Evolutionary conservation across 2,888 invertebrate species (phyloP).

Genomic region (Plagiodera versicolora): DNA sequence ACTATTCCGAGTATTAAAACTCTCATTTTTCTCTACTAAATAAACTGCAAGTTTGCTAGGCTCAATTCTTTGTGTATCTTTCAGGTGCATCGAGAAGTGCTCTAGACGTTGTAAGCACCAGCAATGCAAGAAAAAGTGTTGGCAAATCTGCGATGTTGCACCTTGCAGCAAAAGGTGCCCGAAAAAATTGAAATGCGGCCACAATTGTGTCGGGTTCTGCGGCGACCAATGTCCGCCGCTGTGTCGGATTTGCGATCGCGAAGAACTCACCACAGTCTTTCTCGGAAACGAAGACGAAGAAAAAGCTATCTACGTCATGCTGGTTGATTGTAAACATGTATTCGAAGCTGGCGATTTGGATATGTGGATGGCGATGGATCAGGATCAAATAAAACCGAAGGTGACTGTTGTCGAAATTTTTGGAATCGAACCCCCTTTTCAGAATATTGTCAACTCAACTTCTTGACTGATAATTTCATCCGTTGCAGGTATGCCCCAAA

Average conservation of each 20-base stretch:
- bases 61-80: no score
- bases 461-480: neutral
- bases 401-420: conserved; percentile 1
- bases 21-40: no score
- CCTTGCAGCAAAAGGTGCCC: conserved; percentile 57
- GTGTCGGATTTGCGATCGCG: conserved; percentile 38
- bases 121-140: conserved; percentile 56
- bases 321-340: conserved; percentile 42
- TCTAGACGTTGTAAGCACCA: conserved; percentile 56
- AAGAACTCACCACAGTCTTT: conserved; percentile 46
- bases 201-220: conserved; percentile 70
- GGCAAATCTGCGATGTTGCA: conserved; percentile 54
- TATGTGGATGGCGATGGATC: conserved; percentile 36
- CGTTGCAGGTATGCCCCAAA: conserved; percentile 22
- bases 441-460: no score
- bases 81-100: conserved; percentile 48
- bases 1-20: no score
- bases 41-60: no score
- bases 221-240: conserved; percentile 60
- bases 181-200: conserved; percentile 56
- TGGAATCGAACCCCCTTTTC: no score
- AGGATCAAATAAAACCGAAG: conserved; percentile 40
- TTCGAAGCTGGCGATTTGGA: conserved; percentile 39
- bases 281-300: conserved; percentile 43
- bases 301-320: conserved; percentile 38